These are phyloP conservation scores for Condylura cristata DNA, from an alignment of 2,113 vertebrate genomes.

Conservation along the genomic window DNA sequence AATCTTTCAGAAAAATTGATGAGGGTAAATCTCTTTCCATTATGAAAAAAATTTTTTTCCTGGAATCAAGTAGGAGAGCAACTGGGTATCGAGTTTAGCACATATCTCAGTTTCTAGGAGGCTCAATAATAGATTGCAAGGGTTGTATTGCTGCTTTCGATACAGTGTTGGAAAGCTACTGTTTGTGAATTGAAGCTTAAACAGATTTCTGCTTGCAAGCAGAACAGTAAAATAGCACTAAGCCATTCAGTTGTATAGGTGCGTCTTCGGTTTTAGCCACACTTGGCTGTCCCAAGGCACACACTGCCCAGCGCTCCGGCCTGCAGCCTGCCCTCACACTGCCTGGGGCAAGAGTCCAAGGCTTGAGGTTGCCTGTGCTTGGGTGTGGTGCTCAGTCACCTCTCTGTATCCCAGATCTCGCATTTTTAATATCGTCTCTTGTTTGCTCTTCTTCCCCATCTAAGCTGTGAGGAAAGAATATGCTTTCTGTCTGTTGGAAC, in stretches of 20 bases:
- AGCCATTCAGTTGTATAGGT: background rate
- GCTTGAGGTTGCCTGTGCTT: background rate
- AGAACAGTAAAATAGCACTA: background rate
- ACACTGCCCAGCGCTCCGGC: rapidly evolving
- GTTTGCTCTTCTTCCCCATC: background rate
- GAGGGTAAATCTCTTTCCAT: background rate
- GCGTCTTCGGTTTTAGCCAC: background rate
- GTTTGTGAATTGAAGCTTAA: background rate
- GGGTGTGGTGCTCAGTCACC: background rate
- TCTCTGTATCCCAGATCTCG: background rate
- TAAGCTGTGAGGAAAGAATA: background rate
- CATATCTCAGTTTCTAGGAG: background rate
- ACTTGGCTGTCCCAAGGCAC: rapidly evolving
- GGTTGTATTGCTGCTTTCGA: background rate
- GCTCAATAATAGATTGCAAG: background rate
- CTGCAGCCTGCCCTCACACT: rapidly evolving
- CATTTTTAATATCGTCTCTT: background rate
- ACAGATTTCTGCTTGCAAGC: background rate
- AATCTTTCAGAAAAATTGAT: constrained; percentile 10
- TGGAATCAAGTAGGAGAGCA: background rate
- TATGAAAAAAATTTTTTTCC: background rate
- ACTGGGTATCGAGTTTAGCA: background rate
- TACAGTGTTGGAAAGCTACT: background rate
- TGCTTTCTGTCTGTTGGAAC: background rate
- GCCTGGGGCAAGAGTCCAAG: rapidly evolving